Conservation (phyloP, 2,888 invertebrate genomes). For the Hypercompe scribonia region DNA sequence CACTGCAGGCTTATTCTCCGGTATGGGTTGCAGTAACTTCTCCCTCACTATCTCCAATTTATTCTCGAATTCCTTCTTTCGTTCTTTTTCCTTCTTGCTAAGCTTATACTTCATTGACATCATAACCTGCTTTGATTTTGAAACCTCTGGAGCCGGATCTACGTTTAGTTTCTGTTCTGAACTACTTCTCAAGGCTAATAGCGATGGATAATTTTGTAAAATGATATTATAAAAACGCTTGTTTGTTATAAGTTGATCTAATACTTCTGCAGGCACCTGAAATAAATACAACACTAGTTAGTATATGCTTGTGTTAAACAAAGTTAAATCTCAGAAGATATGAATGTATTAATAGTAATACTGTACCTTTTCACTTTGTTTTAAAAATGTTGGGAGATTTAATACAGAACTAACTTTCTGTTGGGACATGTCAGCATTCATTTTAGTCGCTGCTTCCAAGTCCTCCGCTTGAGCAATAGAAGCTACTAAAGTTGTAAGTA, state of each 20-base stretch:
- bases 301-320: neutral
- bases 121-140: slow-evolving; percentile 85
- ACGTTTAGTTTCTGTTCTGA: slow-evolving; percentile 88
- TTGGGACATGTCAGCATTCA: slow-evolving; percentile 77
- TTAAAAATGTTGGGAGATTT: slow-evolving; percentile 92
- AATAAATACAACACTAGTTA: slow-evolving; percentile 32
- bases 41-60: slow-evolving; percentile 77
- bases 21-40: slow-evolving; percentile 78
- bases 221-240: slow-evolving; percentile 90
- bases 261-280: slow-evolving; percentile 90
- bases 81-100: slow-evolving; percentile 61
- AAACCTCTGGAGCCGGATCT: slow-evolving; percentile 62
- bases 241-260: slow-evolving; percentile 88
- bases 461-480: slow-evolving; percentile 85
- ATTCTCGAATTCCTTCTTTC: slow-evolving; percentile 76
- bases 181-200: slow-evolving; percentile 88
- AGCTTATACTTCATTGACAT: slow-evolving; percentile 88
- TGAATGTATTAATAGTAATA: neutral
- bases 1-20: slow-evolving; percentile 74
- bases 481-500: slow-evolving; percentile 88
- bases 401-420: slow-evolving; percentile 89
- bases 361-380: slow-evolving; percentile 89
- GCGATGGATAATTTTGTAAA: slow-evolving; percentile 90
- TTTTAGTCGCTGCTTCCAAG: slow-evolving; percentile 78
- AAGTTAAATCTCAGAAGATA: neutral